Evolutionary conservation across 2,888 invertebrate species (phyloP), one percentile per base, ranked within the genome.

Genomic region (Lepetodrilus schrolli): DNA sequence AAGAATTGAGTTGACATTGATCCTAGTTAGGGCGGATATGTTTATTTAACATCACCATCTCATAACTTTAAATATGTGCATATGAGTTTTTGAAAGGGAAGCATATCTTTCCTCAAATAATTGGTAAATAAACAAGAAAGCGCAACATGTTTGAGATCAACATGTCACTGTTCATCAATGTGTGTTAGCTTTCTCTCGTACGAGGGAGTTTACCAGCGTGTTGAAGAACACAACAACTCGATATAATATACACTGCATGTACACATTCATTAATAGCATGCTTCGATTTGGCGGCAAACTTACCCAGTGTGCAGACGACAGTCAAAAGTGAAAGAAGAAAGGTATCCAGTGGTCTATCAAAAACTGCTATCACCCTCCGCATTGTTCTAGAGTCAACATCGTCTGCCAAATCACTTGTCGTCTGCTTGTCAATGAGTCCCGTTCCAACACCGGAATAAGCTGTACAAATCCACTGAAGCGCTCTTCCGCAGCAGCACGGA

Each of bases 361-460:
- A 30, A 58, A 58, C 58, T 43, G 43, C 43, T 30, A 58, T 58
- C 58, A 58, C 26, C 58, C 58, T 30, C 58, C 58, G n/a, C 58
- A 58, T 58, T n/a, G 58, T 58, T 8, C 17, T n/a, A 26, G 1
- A 30, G 58, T 58, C 58, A 58, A 23, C 58, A 58, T 58, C 58
- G 58, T 58, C 58, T 30, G 58, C 58, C 34, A 58, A 34, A 58
- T 58, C 58, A 58, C 58, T 26, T n/a, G 58, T 58, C 58, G 26
- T 23, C 50, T 50, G 50, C 4, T 21, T 2, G 50, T 2, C 7
- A 13, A 13, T 26, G 7, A 4, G 48, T 48, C 48, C 21, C 21
- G 48, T 20, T 17, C 21, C 17, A 48, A 48, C 17, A 20, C 48
- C 48, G 21, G 48, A 20, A 20, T 48, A 48, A 48, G 21, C 21